Evolutionary conservation across 1,140 invertebrate species (phyloP), one percentile per base, ranked within the genome.

Genomic region (Scaptomyza graminum): DNA sequence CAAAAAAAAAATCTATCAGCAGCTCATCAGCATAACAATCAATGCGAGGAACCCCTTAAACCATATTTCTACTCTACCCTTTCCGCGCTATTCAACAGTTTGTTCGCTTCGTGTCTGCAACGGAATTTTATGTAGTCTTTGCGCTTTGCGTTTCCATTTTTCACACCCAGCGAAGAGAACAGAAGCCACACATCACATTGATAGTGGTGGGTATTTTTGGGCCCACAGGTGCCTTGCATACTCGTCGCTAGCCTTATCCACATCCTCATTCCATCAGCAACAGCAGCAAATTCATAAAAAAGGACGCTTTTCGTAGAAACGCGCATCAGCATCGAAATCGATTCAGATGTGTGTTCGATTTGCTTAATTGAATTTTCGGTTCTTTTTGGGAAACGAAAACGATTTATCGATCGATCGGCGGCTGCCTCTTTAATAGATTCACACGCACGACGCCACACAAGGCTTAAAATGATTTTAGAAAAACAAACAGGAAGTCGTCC

Each of bases 351-450:
- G 64, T 56, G 75, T 71, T 83, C 80, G 80, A 76, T 84, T 84
- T 84, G 61, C 81, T 85, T 84, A 84, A 84, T 84, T 85, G 76
- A 84, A 84, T 82, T 81, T 34, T 82, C 52, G 74, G 5, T 0
- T 55, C 46, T 51, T 39, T 54, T 62, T 72, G 46, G 62, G 76
- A 47, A 66, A 28, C 50, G 64, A 60, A 25, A 31, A 31, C 28
- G 31, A 8, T 55, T 28, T 37, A 51, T 57, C 31, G 37, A 66
- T 47, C 52, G 43, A 44, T 52, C 41, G 56, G 39, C 56, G 74
- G 72, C 67, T 76, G 81, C 46, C 49, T 25, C 50, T 46, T 84
- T 76, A 85, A 84, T 84, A 79, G 76, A 84, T 84, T 84, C 76
- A 84, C 81, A 84, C 73, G 81, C 81, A 85, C 80, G 71, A 85